Base-by-base conservation (phyloP, 2,113 vertebrate genomes). In the Blennius ocellaris region DNA sequence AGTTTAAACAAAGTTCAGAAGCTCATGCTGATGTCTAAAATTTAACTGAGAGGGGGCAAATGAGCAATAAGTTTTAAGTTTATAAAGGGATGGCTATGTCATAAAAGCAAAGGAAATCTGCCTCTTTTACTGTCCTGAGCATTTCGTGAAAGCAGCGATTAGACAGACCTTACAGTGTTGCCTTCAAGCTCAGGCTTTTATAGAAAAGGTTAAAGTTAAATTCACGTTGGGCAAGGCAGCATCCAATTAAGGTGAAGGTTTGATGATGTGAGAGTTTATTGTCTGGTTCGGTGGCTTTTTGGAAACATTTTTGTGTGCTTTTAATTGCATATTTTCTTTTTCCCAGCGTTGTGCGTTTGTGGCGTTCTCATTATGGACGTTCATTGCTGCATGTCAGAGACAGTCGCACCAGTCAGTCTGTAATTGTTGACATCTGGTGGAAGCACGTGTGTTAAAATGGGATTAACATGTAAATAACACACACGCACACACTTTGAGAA, bases 371-470 rank as follows among this genome's bases (percentile, higher is more conserved):
- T 77, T 84, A 78, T 48, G 66, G 65, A 12, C 55, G 39, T 44
- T 61, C 57, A 21, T 37, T 15, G 14, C 61, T 67, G 16, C 36
- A n/a, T 30, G 21, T 76, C 57, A 21, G 43, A 45, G 55, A 44
- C 21, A 30, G 21, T 30, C 54, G 55, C 44, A 11, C 62, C 44
- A 78, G 48, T 87, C 68, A 74, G 66, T 3, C 15, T 5, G 5
- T 82, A 89, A 85, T 86, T 71, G 79, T 61, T 79, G 75, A 80
- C 88, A 89, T 91, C 80, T 88, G 86, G 78, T 81, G 1, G 8
- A 48, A 41, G 64, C 59, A 73, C 68, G 80, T 54, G 39, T 83
- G 76, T 80, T 54, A 16, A 44, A 48, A 53, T 56, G 38, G 69
- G 62, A 78, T 85, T 81, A 76, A 56, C 70, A 49, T 40, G 67